Evolutionary conservation across 2,888 invertebrate species (phyloP).

Genomic region (Sturmia bella): DNA sequence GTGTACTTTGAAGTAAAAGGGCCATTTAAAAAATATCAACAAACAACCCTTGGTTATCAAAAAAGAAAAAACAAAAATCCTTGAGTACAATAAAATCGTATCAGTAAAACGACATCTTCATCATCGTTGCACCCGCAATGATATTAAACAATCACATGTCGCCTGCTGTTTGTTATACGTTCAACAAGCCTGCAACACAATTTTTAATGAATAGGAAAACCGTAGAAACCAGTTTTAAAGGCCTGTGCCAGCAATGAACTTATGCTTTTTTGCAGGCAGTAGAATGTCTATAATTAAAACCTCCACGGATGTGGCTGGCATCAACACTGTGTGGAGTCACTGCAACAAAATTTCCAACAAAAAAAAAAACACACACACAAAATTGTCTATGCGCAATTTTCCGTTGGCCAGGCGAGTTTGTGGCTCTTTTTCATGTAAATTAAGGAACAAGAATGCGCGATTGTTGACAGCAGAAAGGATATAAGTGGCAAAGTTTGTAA

Average conservation of each 20-base stretch:
- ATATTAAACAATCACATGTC: slow-evolving; percentile 19
- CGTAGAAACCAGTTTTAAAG: neutral
- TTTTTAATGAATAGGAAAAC: slow-evolving; percentile 58
- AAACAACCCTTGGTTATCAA: no score
- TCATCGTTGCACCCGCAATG: neutral
- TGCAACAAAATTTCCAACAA: neutral
- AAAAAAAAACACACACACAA: neutral
- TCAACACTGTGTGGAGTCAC: neutral
- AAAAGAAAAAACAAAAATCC: no score
- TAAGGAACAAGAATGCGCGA: no score
- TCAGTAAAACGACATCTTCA: neutral
- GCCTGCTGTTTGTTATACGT: slow-evolving; percentile 23
- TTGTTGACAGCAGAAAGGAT: no score
- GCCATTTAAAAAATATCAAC: no score
- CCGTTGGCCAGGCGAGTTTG: neutral
- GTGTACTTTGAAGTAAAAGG: no score
- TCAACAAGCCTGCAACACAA: slow-evolving; percentile 31
- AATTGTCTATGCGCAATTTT: slow-evolving; percentile 5
- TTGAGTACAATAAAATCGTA: no score
- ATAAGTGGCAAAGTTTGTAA: no score
- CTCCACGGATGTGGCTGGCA: neutral
- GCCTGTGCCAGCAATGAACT: neutral
- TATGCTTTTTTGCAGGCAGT: neutral
- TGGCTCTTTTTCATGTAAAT: neutral
- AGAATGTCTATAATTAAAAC: slow-evolving; percentile 26